phyloP scores from a whole-genome alignment of 2,113 vertebrate genomes.

The Leucoraja erinaceus region DNA sequence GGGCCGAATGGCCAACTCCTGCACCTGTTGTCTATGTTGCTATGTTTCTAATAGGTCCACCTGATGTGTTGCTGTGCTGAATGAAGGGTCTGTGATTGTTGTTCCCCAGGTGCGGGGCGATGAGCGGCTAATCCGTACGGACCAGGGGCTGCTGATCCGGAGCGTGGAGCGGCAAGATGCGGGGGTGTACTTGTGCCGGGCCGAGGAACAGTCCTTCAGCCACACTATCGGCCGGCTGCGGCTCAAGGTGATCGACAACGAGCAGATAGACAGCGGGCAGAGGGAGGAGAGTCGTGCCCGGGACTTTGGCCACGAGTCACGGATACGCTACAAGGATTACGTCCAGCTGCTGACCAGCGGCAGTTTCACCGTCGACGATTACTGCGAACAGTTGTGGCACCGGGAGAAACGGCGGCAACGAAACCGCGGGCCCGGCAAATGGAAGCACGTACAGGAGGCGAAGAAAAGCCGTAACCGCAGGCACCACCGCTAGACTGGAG shows the following conservation, averaged over 20 bases:
- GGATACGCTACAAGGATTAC: conserved; percentile 84
- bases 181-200: conserved; percentile 78
- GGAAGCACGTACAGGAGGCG: conserved; percentile 92
- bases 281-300: conserved; percentile 56
- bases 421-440: conserved; percentile 72
- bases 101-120: conserved; percentile 74
- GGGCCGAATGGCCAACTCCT: too few relatives aligned
- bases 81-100: background rate
- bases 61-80: too few relatives aligned
- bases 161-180: conserved; percentile 73
- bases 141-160: conserved; percentile 82
- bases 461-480: conserved; percentile 88
- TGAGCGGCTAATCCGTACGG: conserved; percentile 78
- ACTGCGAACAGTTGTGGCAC: conserved; percentile 91
- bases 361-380: conserved; percentile 79
- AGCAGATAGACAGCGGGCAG: conserved; percentile 71
- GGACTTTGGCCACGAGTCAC: conserved; percentile 48
- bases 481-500: conserved; percentile 58
- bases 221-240: conserved; percentile 74
- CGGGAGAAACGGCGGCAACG: conserved; percentile 68
- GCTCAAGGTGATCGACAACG: conserved; percentile 73
- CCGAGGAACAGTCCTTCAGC: conserved; percentile 83
- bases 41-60: too few relatives aligned
- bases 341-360: conserved; percentile 78
- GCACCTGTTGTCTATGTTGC: too few relatives aligned